A percentile compares a stretch with the other conserved stretches of the same genome.
These are phyloP conservation scores for Eubucco bourcierii DNA, from an alignment of 2,113 vertebrate species.

Conservation along the genomic window DNA sequence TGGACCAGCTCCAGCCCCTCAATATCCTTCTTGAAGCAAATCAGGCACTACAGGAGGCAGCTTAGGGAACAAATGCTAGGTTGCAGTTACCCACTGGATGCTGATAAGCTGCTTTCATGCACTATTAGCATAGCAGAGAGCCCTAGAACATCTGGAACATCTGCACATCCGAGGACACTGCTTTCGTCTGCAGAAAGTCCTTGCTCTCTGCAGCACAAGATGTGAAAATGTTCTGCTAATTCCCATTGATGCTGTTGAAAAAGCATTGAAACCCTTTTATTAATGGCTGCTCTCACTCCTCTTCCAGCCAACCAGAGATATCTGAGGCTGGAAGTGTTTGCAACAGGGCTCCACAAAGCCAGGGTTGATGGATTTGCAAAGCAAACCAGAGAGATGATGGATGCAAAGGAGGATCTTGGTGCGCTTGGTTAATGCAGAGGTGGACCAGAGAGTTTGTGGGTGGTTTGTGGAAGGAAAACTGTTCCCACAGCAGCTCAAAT, in stretches of 20 bases:
- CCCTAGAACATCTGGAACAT: neutral
- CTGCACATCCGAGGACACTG: neutral
- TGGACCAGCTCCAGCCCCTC: no score
- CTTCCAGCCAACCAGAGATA: neutral
- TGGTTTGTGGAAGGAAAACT: neutral
- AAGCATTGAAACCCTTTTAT: neutral
- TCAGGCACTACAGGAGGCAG: neutral
- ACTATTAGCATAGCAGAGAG: neutral
- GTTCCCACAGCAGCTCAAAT: neutral
- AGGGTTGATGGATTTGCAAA: neutral
- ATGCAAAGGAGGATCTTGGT: neutral
- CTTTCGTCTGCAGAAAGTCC: neutral
- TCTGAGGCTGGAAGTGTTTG: neutral
- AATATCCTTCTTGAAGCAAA: no score
- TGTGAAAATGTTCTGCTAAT: neutral
- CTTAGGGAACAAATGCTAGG: neutral
- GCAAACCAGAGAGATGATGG: neutral
- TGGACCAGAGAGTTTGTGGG: neutral
- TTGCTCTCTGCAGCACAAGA: neutral
- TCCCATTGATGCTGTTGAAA: neutral
- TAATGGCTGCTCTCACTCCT: neutral
- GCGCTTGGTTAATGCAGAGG: neutral
- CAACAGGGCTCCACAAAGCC: fast-evolving
- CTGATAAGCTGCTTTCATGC: neutral
- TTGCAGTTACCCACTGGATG: neutral